Evolutionary conservation across 2,888 invertebrate species (phyloP).

Genomic region (Himalopsyche kuldschensis): DNA sequence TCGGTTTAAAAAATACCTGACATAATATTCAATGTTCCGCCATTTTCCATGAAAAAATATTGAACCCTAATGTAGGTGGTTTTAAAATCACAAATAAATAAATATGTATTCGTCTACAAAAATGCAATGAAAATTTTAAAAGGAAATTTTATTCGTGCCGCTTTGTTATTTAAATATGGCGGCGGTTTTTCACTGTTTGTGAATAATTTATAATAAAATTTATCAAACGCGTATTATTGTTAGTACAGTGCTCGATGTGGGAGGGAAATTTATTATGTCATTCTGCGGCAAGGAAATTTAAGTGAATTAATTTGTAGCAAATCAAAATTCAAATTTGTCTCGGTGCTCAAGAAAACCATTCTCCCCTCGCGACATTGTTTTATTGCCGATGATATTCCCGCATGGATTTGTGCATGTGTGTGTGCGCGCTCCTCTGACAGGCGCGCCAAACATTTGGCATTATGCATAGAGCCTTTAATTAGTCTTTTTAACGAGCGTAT

Average conservation of each 20-base stretch:
- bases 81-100: too few relatives aligned
- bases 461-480: not conserved
- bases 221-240: not conserved
- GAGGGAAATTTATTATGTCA: not conserved
- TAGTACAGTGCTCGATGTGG: not conserved
- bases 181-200: not conserved
- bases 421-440: not conserved
- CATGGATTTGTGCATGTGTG: not conserved
- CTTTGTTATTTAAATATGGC: not conserved
- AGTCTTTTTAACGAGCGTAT: not conserved
- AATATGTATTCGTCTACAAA: too few relatives aligned
- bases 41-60: too few relatives aligned
- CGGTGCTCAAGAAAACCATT: not conserved
- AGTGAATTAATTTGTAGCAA: not conserved
- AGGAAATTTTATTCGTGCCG: not conserved
- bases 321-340: conserved; percentile 1
- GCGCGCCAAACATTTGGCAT: not conserved
- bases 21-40: too few relatives aligned
- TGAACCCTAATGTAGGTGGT: too few relatives aligned
- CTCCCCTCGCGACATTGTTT: not conserved
- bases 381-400: not conserved
- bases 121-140: not conserved
- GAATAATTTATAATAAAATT: not conserved
- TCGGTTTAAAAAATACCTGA: too few relatives aligned
- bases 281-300: not conserved